Conservation (phyloP, 92 coral and sea anemone species). For the Palythoa grandis region DNA sequence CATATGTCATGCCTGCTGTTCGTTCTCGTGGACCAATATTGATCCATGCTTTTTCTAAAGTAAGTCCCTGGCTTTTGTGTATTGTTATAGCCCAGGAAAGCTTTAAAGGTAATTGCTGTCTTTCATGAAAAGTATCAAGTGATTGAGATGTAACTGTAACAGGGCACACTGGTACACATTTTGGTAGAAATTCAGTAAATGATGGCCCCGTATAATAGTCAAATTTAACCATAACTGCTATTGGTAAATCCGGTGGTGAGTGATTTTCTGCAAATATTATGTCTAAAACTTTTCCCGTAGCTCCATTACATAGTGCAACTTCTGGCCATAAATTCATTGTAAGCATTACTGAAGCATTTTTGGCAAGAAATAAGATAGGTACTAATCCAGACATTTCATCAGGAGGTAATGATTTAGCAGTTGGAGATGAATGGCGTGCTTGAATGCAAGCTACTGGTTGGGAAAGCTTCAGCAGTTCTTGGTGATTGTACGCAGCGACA, state of each 20-base stretch:
- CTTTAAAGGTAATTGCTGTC: conserved; percentile 67
- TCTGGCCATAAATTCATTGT: conserved; percentile 67
- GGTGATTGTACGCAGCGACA: conserved; percentile 46
- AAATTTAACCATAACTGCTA: conserved; percentile 64
- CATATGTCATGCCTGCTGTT: conserved; percentile 64
- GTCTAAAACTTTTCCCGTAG: conserved; percentile 60
- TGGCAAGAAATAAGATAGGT: conserved; percentile 49
- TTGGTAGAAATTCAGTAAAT: conserved; percentile 46
- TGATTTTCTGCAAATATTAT: conserved; percentile 57
- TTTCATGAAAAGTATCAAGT: conserved; percentile 55
- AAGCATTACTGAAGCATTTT: conserved; percentile 61
- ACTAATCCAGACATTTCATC: conserved; percentile 65
- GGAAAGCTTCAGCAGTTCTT: conserved; percentile 43
- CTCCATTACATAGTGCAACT: conserved; percentile 65
- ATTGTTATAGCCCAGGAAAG: conserved; percentile 65
- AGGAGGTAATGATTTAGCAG: conserved; percentile 49
- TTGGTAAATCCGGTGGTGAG: conserved; percentile 57
- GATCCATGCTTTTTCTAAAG: conserved; percentile 64
- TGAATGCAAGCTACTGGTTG: conserved; percentile 54
- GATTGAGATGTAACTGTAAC: conserved; percentile 51
- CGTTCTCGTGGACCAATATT: conserved; percentile 51
- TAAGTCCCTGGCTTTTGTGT: conserved; percentile 65
- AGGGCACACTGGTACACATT: conserved; percentile 60
- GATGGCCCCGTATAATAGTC: conserved; percentile 63
- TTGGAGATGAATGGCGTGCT: conserved; percentile 54